Conservation (phyloP, 2,113 vertebrate species). For the Helogale parvula region DNA sequence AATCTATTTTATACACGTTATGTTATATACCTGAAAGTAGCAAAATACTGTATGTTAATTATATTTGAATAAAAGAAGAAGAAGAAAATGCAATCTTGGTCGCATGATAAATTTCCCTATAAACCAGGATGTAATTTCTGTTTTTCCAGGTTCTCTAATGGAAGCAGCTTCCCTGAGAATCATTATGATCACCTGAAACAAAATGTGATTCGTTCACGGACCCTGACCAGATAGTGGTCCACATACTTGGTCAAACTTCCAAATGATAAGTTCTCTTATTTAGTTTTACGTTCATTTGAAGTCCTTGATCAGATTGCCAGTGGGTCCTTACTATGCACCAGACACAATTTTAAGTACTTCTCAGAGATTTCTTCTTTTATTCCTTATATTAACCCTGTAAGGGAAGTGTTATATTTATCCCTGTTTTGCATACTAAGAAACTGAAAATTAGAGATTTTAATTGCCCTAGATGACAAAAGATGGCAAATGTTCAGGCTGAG, state of each 20-base stretch:
- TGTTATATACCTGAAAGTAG: neutral
- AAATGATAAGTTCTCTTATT: neutral
- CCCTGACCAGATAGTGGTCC: neutral
- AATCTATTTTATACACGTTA: neutral
- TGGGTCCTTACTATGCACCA: neutral
- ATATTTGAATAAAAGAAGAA: neutral
- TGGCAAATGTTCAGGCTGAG: neutral
- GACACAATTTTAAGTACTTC: neutral
- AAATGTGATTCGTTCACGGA: neutral
- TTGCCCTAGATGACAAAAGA: neutral
- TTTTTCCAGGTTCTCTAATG: neutral
- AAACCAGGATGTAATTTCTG: neutral
- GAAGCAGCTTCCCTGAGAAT: neutral
- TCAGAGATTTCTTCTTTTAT: neutral
- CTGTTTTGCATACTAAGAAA: neutral
- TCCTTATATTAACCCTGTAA: neutral
- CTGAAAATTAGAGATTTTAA: neutral
- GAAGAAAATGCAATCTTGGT: neutral
- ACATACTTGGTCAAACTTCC: neutral
- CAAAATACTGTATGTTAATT: neutral
- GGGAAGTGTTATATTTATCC: neutral
- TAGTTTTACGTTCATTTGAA: neutral
- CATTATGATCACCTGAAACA: neutral
- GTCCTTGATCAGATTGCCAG: neutral
- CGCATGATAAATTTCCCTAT: neutral